Conservation (phyloP, 2,113 vertebrate genomes). For the Oryzias javanicus region DNA sequence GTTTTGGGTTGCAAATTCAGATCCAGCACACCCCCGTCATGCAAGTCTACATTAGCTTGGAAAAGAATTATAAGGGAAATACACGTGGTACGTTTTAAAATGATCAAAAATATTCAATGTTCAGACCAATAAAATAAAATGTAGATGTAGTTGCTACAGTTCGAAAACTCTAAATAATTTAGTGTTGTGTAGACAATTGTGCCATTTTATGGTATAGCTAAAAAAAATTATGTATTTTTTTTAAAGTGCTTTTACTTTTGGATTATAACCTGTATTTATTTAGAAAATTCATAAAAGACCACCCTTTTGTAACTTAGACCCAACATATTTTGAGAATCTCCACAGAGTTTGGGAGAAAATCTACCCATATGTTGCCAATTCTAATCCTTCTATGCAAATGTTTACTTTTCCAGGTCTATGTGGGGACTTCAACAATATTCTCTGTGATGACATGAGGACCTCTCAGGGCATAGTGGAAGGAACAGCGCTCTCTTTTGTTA, state of each 20-base stretch:
- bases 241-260: background rate
- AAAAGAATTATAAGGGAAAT: constrained; percentile 74
- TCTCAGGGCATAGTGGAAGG: constrained; percentile 86
- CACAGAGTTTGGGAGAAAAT: too few species aligned
- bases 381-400: too few species aligned
- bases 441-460: constrained; percentile 86
- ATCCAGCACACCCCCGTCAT: constrained; percentile 85
- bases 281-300: too few species aligned
- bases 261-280: too few species aligned
- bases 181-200: too few species aligned
- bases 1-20: constrained; percentile 83
- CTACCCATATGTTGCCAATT: too few species aligned
- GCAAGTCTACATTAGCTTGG: constrained; percentile 85
- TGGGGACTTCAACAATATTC: constrained; percentile 89
- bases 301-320: too few species aligned
- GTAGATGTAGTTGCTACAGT: too few species aligned
- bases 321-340: too few species aligned
- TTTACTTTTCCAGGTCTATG: constrained; percentile 84
- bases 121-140: background rate
- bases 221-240: background rate
- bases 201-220: too few species aligned
- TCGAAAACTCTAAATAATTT: too few species aligned
- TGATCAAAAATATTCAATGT: background rate
- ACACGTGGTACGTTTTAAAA: constrained; percentile 80
- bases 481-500: constrained; percentile 85